phyloP scores from a whole-genome alignment of 2,113 vertebrate genomes.

The Stomatorhinus ivindoensis region DNA sequence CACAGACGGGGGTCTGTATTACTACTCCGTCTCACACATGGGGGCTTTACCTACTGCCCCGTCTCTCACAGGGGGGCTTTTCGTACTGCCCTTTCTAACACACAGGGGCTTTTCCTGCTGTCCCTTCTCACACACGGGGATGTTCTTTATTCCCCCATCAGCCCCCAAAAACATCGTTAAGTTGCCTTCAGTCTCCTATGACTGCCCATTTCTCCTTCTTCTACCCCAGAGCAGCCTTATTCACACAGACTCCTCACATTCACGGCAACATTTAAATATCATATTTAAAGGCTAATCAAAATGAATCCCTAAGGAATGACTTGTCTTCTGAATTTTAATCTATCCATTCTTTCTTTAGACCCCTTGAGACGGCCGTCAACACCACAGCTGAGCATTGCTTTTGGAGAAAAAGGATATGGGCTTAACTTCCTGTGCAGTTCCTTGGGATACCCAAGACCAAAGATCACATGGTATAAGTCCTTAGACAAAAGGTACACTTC shows the following conservation, averaged over 20 bases:
- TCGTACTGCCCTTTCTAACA: not conserved
- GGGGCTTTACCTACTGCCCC: not conserved
- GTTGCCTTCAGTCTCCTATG: not conserved
- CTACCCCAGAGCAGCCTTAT: not conserved
- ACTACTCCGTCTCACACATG: not conserved
- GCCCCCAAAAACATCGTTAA: not conserved
- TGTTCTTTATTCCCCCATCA: not conserved
- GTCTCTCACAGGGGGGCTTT: not conserved
- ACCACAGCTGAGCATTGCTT: conserved; percentile 39
- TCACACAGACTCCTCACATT: not conserved
- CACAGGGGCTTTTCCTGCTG: not conserved
- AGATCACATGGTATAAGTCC: conserved; percentile 55
- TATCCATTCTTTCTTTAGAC: not conserved
- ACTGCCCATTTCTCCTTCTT: not conserved
- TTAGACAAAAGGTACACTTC: conserved; percentile 33
- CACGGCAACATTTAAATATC: not conserved
- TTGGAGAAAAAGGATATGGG: fast-evolving
- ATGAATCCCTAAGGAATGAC: not conserved
- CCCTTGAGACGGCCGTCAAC: conserved; percentile 43
- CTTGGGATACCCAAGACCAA: conserved; percentile 59
- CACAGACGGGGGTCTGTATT: not conserved
- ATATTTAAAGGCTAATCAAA: not conserved
- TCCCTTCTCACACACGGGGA: not conserved
- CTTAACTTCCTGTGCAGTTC: conserved; percentile 53
- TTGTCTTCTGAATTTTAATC: not conserved